Percentiles rank a stretch among this genome's conserved stretches.
Conservation (phyloP, 30 jellyfish, hydroid and myxozoan genomes). For the Hydra vulgaris region DNA sequence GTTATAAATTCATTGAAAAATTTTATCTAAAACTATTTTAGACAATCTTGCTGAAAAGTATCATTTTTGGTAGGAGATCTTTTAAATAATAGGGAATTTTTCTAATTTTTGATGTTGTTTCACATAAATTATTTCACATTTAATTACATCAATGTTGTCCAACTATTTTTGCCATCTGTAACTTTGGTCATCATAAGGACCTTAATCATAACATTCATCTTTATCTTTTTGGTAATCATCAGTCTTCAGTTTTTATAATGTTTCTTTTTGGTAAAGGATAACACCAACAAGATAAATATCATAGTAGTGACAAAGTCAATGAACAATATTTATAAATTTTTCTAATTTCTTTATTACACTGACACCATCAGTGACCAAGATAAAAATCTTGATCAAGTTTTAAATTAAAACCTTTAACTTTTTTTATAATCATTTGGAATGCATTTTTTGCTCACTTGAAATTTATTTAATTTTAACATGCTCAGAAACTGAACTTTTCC, state of each 20-base stretch:
- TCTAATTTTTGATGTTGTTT: not conserved
- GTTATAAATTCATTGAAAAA: not conserved
- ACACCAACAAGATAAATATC: not conserved
- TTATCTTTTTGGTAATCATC: not conserved
- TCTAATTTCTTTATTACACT: not conserved
- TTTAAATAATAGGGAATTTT: no score
- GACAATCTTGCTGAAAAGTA: not conserved
- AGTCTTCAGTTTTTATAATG: not conserved
- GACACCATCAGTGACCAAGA: not conserved
- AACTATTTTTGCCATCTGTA: not conserved
- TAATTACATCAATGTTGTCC: not conserved
- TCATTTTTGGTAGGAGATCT: not conserved
- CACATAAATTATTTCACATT: not conserved
- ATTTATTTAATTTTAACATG: not conserved
- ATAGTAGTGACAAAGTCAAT: not conserved
- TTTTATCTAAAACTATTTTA: not conserved
- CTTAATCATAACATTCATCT: not conserved
- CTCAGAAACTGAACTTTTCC: not conserved
- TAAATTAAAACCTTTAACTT: not conserved
- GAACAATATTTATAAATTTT: not conserved
- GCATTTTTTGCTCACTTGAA: not conserved
- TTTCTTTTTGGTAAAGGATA: no score
- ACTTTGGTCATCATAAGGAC: not conserved
- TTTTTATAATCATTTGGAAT: not conserved
- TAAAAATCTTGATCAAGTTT: not conserved